phyloP scores from a whole-genome alignment of 1,140 invertebrate species.

The Belonocnema kinseyi region DNA sequence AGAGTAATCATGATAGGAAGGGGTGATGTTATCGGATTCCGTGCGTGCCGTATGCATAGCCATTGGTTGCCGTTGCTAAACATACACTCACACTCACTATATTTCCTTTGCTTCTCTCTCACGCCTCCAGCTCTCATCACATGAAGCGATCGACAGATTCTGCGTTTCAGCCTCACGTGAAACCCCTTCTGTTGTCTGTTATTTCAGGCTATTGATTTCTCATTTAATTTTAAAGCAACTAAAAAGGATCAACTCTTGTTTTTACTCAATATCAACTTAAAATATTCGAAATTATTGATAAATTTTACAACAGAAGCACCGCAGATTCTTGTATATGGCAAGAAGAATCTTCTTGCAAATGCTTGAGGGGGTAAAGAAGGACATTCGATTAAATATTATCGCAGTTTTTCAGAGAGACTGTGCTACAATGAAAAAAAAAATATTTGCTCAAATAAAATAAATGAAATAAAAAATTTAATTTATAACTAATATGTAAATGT shows the following conservation, averaged over 20 bases:
- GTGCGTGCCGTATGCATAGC: slow-evolving; percentile 3
- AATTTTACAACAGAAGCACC: not conserved
- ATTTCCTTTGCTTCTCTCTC: slow-evolving; percentile 15
- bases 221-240: not conserved
- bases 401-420: no score
- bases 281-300: not conserved
- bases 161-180: not conserved
- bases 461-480: no score
- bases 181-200: not conserved
- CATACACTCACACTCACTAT: slow-evolving; percentile 8
- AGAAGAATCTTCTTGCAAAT: no score
- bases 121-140: slow-evolving; percentile 6
- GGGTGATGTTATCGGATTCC: slow-evolving; percentile 18
- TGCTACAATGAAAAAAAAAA: no score
- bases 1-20: not conserved
- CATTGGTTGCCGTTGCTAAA: not conserved
- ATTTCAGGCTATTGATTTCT: slow-evolving; percentile 6
- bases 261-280: not conserved
- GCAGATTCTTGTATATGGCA: no score
- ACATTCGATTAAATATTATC: no score
- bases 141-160: slow-evolving; percentile 19
- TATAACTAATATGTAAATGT: no score
- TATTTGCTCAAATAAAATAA: no score
- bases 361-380: no score
- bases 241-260: not conserved